Base-by-base conservation (phyloP, 2,888 invertebrate species). In the Drosophila vallismaia region DNA sequence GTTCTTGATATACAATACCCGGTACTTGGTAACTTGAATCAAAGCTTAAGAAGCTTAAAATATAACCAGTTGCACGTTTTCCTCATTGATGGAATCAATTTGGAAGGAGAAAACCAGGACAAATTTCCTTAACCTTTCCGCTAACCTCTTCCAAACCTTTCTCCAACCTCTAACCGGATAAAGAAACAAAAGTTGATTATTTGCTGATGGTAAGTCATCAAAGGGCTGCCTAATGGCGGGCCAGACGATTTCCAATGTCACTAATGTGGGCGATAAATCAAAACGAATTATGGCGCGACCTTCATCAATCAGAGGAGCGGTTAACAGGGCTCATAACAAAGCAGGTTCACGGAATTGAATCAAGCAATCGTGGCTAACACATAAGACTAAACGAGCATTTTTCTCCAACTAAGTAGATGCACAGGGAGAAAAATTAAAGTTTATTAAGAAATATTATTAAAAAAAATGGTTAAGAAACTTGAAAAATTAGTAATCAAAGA, bases 291-390 rank as follows among this genome's bases (percentile, higher is more conserved):
- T 66, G 50, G 57, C 38, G 57, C 45, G 48, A 62, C 60, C 71
- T 49, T 66, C 81, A 86, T 82, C 87, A 84, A 87, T 82, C 82
- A 82, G 42, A 14, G 84, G 74, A n/a, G 72, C 58, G 75, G 81
- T 77, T 78, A 53, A 48, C 59, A 51, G 38, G 40, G 68, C 68
- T 29, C 68, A 54, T 48, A 67, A 46, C 68, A 52, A 33, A 64
- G 67, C 64, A 64, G 52, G 45, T 48, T 67, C 51, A 36, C 36
- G 45, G 28, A 63, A 63, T 45, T 28, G 58, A 44, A 58, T 44
- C 26, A 29, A 33, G 55, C 48, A 46, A 55, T 55, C 14, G 48
- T 33, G 36, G 28, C 48, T 14, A 44, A 14, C 53, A 44, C 50
- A 12, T 14, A 26, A 28, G 28, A n/a, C 42, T 29, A 53, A 53